Conservation (phyloP, 53 echinoderm and acorn worm genomes). For the Paelopatides confundens region DNA sequence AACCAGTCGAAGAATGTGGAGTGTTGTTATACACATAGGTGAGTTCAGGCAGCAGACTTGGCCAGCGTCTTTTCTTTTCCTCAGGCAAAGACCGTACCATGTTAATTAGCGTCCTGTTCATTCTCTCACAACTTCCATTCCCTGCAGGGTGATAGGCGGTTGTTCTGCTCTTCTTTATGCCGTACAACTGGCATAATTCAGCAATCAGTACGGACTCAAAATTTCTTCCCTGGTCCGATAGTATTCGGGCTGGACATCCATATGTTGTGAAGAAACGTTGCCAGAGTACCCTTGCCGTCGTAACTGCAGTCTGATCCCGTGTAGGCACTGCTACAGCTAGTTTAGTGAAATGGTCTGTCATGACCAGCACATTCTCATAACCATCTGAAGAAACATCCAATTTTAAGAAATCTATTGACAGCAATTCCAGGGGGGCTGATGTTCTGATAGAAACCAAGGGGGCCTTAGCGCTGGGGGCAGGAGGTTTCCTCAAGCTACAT, state of each 20-base stretch:
- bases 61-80: constrained; percentile 22
- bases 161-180: too few species aligned
- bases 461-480: constrained; percentile 21
- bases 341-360: constrained; percentile 24
- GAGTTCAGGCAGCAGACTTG: constrained; percentile 2
- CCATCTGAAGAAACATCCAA: constrained; percentile 50
- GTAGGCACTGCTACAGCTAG: neutral
- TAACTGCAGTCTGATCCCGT: neutral
- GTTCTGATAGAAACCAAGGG: constrained; percentile 46
- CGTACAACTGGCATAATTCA: constrained; percentile 26
- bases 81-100: constrained; percentile 14
- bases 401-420: constrained; percentile 53
- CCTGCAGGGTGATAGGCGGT: neutral
- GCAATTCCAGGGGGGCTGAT: constrained; percentile 49
- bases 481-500: constrained; percentile 34
- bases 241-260: too few species aligned
- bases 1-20: constrained; percentile 42
- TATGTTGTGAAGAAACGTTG: too few species aligned
- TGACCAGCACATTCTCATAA: constrained; percentile 47
- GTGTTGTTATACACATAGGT: too few species aligned
- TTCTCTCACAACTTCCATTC: too few species aligned
- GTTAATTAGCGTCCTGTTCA: constrained; percentile 17
- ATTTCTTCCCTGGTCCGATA: too few species aligned
- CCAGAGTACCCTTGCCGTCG: too few species aligned
- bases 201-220: too few species aligned